Evolutionary conservation across 1,140 invertebrate genomes (phyloP).

Genomic region (Drosophila truncata): DNA sequence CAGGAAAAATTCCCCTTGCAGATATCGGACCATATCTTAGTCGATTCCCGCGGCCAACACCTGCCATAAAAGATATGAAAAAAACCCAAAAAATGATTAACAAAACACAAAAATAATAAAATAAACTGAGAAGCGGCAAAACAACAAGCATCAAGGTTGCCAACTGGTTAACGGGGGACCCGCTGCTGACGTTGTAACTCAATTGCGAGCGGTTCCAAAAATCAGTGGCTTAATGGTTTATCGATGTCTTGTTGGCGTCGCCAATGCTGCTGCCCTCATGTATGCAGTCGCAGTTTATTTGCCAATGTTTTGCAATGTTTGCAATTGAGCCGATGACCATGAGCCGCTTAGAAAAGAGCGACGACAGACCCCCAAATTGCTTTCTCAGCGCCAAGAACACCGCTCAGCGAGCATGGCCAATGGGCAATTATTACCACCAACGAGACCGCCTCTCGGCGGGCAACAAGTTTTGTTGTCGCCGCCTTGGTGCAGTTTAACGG

Average conservation of each 20-base stretch:
- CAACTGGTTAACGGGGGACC: conserved; percentile 67
- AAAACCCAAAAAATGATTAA: conserved; percentile 41
- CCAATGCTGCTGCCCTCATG: conserved; percentile 8
- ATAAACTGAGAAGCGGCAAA: conserved; percentile 59
- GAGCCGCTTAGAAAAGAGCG: conserved; percentile 52
- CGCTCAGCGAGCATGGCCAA: conserved; percentile 27
- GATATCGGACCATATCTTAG: conserved; percentile 3
- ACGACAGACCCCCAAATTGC: conserved; percentile 27
- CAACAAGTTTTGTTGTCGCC: conserved; percentile 10
- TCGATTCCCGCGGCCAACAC: conserved; percentile 17
- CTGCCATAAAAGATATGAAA: conserved; percentile 28
- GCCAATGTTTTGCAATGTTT: conserved; percentile 75
- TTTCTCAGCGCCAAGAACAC: conserved; percentile 53
- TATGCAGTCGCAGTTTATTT: conserved; percentile 64
- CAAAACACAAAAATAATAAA: conserved; percentile 42
- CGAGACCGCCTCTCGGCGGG: conserved; percentile 14
- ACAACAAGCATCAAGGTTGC: conserved; percentile 74
- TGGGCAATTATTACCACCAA: conserved; percentile 5
- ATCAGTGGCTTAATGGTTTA: conserved; percentile 58
- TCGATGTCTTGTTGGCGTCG: conserved; percentile 32
- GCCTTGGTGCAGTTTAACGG: conserved; percentile 66
- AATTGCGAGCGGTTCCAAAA: conserved; percentile 67
- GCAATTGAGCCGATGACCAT: conserved; percentile 59
- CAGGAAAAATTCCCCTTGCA: conserved; percentile 1
- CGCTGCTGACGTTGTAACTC: conserved; percentile 50